These are phyloP conservation scores for Diploptera punctata DNA, from an alignment of 2,888 invertebrate species.

Conservation along the genomic window DNA sequence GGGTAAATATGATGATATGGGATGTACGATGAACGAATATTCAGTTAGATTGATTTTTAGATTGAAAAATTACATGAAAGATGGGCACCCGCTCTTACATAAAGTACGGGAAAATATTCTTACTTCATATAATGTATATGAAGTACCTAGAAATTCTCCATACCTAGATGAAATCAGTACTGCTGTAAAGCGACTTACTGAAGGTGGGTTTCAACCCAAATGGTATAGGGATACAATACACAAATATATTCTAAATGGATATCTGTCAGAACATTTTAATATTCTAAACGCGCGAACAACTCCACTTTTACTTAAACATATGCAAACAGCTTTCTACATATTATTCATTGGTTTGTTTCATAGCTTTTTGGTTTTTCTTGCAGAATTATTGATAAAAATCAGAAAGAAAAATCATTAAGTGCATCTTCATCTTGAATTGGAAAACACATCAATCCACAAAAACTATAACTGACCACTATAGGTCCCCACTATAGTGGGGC, in stretches of 20 bases:
- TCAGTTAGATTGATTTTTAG: not conserved
- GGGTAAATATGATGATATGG: not conserved
- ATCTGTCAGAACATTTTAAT: too few relatives aligned
- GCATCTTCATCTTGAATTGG: too few relatives aligned
- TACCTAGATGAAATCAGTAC: not conserved
- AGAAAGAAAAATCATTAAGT: too few relatives aligned
- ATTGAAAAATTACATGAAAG: not conserved
- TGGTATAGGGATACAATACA: not conserved
- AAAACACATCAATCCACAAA: too few relatives aligned
- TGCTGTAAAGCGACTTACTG: not conserved
- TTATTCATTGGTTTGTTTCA: not conserved
- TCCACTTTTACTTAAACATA: not conserved
- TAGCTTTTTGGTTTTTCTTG: not conserved
- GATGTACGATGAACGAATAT: not conserved
- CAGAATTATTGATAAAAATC: too few relatives aligned
- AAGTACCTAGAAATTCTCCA: not conserved
- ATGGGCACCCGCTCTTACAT: not conserved
- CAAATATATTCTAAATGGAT: too few relatives aligned
- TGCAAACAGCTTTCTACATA: slow-evolving; percentile 4
- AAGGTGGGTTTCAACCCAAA: not conserved
- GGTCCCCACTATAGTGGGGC: too few relatives aligned
- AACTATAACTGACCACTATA: too few relatives aligned
- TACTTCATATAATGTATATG: not conserved
- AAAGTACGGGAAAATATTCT: not conserved
- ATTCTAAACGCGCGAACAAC: too few relatives aligned